Percentiles rank a stretch among this genome's conserved stretches.
Evolutionary conservation across 2,113 vertebrate genomes (phyloP).

Genomic region (Coreoperca whiteheadi): DNA sequence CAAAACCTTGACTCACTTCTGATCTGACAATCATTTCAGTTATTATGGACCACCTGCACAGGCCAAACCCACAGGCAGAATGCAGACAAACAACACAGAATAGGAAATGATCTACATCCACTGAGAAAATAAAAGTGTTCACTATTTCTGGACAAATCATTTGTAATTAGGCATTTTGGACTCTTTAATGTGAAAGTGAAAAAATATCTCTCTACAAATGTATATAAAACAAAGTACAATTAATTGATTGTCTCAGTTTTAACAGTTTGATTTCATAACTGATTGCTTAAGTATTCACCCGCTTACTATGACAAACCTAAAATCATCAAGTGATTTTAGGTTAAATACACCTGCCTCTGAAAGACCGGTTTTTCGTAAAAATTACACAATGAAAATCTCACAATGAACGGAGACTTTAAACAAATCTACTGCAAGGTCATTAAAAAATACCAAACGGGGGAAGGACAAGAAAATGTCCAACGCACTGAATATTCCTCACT

Average conservation of each 20-base stretch:
- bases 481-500: not conserved
- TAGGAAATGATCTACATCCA: not conserved
- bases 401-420: not conserved
- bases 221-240: not conserved
- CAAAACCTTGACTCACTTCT: constrained; percentile 59
- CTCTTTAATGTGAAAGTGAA: not conserved
- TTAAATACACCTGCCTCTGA: not conserved
- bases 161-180: not conserved
- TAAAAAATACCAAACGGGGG: not conserved
- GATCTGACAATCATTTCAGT: constrained; percentile 49
- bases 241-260: not conserved
- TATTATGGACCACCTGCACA: constrained; percentile 16
- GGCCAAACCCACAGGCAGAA: not conserved
- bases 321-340: not conserved
- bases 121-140: constrained; percentile 8
- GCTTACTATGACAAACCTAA: not conserved
- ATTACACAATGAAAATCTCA: not conserved
- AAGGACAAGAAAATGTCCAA: not conserved
- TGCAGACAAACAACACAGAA: constrained; percentile 9
- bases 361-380: not conserved
- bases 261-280: not conserved
- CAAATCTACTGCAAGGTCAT: too few relatives aligned
- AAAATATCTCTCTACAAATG: not conserved
- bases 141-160: too few relatives aligned
- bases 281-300: not conserved